Conservation (phyloP, 2,113 vertebrate species). For the Eublepharis macularius region DNA sequence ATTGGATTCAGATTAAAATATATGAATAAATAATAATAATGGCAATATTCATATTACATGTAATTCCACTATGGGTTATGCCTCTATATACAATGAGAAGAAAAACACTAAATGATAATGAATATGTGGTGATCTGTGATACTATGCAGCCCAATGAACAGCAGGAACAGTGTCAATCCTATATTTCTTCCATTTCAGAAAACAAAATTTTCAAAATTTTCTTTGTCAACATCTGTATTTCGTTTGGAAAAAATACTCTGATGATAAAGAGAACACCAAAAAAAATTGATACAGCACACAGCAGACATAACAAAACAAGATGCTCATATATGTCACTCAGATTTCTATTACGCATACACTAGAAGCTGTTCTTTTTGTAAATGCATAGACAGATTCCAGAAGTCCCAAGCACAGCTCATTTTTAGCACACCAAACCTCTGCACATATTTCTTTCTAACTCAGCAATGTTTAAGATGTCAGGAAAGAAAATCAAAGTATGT, state of each 20-base stretch:
- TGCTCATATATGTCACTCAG: conserved; percentile 67
- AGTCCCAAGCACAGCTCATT: conserved; percentile 29
- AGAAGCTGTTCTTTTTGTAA: conserved; percentile 67
- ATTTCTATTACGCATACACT: conserved; percentile 72
- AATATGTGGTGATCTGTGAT: neutral
- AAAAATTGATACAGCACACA: conserved; percentile 59
- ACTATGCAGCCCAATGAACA: accelerated
- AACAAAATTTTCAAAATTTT: conserved; percentile 35
- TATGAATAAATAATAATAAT: neutral
- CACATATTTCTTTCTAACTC: conserved; percentile 59
- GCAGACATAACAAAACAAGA: conserved; percentile 69
- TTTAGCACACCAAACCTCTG: conserved; percentile 58
- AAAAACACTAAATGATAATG: neutral
- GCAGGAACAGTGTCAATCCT: conserved; percentile 2
- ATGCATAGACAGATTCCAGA: conserved; percentile 68
- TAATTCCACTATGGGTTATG: neutral
- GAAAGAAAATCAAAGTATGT: conserved; percentile 53
- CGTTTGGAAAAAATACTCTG: conserved; percentile 41
- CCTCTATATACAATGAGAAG: neutral
- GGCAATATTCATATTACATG: neutral
- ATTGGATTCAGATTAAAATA: neutral
- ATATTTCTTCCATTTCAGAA: neutral
- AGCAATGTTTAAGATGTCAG: conserved; percentile 55
- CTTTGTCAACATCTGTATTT: neutral
- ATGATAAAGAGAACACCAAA: conserved; percentile 57